Evolutionary conservation across 2,797 vertebrate genomes (phyloP).

Genomic region (Antennarius maculatus): DNA sequence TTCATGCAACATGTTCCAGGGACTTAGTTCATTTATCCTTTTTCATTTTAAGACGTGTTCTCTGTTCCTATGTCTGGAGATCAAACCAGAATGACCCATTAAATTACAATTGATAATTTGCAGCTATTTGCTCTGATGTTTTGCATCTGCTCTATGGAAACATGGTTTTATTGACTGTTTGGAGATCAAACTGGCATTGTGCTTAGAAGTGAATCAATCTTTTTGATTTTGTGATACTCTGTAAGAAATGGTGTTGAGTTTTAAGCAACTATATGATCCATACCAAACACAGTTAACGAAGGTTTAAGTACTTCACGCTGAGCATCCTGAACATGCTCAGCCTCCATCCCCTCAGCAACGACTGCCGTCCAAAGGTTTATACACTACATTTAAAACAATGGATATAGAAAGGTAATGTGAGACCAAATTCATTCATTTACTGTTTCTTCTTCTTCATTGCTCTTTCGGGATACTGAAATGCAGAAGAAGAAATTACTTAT

Average conservation of each 20-base stretch:
- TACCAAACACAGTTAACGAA: not conserved
- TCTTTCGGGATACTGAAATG: conserved; percentile 65
- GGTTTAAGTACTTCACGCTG: not conserved
- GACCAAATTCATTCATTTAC: conserved; percentile 37
- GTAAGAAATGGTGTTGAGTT: not conserved
- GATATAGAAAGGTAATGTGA: conserved; percentile 13
- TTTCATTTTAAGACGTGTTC: conserved; percentile 48
- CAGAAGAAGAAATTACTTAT: conserved; percentile 75
- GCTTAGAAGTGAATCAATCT: conserved; percentile 20
- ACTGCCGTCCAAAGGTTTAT: not conserved
- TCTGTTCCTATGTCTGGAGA: conserved; percentile 39
- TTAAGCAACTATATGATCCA: conserved; percentile 3
- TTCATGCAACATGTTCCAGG: conserved; percentile 37
- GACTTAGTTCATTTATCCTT: conserved; percentile 45
- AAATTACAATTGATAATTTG: conserved; percentile 29
- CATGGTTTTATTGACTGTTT: conserved; percentile 32
- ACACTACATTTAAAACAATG: conserved; percentile 22
- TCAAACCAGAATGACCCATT: conserved; percentile 39
- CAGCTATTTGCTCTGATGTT: conserved; percentile 32
- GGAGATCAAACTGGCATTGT: conserved; percentile 33
- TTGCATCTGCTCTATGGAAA: conserved; percentile 28
- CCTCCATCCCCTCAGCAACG: not conserved
- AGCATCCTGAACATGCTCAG: not conserved
- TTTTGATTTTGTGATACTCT: conserved; percentile 2
- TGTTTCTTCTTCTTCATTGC: conserved; percentile 67